These are phyloP conservation scores for Anthophora plumipes DNA, from an alignment of 2,888 invertebrate genomes.

Conservation along the genomic window DNA sequence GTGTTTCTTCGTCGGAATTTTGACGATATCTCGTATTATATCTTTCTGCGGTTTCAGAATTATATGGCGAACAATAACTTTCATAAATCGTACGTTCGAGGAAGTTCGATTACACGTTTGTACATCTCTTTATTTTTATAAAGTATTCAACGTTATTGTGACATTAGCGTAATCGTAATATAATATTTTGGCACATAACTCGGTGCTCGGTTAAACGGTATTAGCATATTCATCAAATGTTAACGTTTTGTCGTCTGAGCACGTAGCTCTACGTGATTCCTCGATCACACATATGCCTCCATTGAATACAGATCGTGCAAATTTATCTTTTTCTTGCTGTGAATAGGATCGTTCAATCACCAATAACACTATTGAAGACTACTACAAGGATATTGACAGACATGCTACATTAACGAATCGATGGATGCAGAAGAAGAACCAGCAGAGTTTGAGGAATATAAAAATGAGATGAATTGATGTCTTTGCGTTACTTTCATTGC, in stretches of 20 bases:
- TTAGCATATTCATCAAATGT: slow-evolving; percentile 55
- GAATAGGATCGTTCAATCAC: background rate
- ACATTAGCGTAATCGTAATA: slow-evolving; percentile 2
- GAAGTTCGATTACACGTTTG: background rate
- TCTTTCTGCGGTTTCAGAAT: no score
- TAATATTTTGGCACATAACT: slow-evolving; percentile 28
- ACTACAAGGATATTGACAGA: background rate
- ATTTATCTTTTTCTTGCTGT: slow-evolving; percentile 34
- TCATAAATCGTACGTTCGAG: no score
- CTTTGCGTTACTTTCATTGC: background rate
- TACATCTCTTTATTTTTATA: background rate
- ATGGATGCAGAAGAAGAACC: background rate
- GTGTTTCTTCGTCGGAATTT: background rate
- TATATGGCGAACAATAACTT: background rate
- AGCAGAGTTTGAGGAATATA: no score
- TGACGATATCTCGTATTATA: background rate
- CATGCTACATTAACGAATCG: background rate
- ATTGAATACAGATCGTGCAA: slow-evolving; percentile 42
- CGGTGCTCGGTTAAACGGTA: slow-evolving; percentile 21
- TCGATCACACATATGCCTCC: slow-evolving; percentile 19
- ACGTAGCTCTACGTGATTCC: slow-evolving; percentile 50
- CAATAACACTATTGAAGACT: background rate
- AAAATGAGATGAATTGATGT: no score
- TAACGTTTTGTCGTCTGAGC: slow-evolving; percentile 45
- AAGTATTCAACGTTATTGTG: background rate